Base-by-base conservation (phyloP, 2,113 vertebrate species). In the Lepus americanus region DNA sequence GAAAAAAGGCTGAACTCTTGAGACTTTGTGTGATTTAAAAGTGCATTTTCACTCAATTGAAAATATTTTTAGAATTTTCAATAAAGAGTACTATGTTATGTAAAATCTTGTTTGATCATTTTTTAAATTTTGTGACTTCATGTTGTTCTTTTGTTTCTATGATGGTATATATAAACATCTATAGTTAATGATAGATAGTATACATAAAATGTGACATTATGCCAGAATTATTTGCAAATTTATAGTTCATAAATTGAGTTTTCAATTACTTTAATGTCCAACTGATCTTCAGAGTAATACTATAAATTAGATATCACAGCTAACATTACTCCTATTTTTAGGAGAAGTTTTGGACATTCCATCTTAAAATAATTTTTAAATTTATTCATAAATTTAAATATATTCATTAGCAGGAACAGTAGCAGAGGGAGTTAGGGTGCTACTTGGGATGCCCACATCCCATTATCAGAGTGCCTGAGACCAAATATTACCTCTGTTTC, bases 11-110 rank as follows among this genome's bases (percentile, higher is more conserved):
- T 76, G 81, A 87, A 80, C 2, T 70, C 33, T 86, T 73, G 73
- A 80, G 49, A 90, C 3, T 66, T 5, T 36, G 5, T 39, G 7
- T 36, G 20, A 44, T 12, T 87, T 80, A 49, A 66, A 93, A 83
- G 31, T 70, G 87, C 23, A 6, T 49, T 92, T 81, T 81, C 81
- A 87, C 7, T 44, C 53, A 72, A 72, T 0, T 76, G 22, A 87
- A 96, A 90, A 76, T 72, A 49, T 51, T 84, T 74, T 59, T 74
- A 84, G 49, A 80, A 6, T 29, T 72, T 83, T 87, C 91, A 61
- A 4, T 84, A 79, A 31, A 90, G 82, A 88, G 4, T 31, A 49
- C 39, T 23, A 79, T 72, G 59, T 91, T 55, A 72, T 44, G 12
- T 77, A 92, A 83, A 83, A 6, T 73, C 80, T 81, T 9, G 72